Base-by-base conservation (phyloP, 64 coral and sea anemone species). In the Pocillopora verrucosa region DNA sequence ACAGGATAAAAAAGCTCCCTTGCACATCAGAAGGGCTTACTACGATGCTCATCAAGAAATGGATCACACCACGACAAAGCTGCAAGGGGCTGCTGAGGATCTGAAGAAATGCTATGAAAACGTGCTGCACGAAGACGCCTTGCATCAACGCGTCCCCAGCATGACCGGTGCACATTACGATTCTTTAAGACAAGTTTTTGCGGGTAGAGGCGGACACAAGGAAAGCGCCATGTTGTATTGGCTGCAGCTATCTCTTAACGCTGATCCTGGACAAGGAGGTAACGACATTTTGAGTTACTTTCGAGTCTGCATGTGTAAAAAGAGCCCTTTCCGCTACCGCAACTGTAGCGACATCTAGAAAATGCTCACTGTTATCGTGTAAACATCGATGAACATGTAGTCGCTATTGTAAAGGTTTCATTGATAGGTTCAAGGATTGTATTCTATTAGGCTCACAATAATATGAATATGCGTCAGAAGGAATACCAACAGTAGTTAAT, bases 41-140 rank as follows among this genome's bases (percentile, higher is more conserved):
- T 90, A 74, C 24, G 95, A 96, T 58, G 83, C 93, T 30, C 62
- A 96, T 36, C 1, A 17, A 4, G 88, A 96, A 74, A 61, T 93
- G 19, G 95, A 96, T 7, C 51, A 64, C 11, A 90, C 90, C 13
- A 93, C 84, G 13, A 68, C 89, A 70, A 61, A 93, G 65, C 87
- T 96, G 72, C 75, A 93, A 51, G 70, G 1, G 58, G 95, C 91
- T 2, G 93, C 95, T 12, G 91, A 96, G 16, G 80, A 89, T 34
- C 69, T 96, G 11, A 77, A 84, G 58, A 78, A 77, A 61, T 93
- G 95, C 41, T 70, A 75, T 78, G 95, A 96, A 89, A 90, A 96
- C n/a, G 0, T 96, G 16, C 76, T 96, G 58, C 91, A 96, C 34
- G 95, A 96, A 62, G 60, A 88, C 2, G 84, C 88, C 24, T 20